These are phyloP conservation scores for Esperia sulphurella DNA, from an alignment of 2,888 invertebrate genomes.

Conservation along the genomic window DNA sequence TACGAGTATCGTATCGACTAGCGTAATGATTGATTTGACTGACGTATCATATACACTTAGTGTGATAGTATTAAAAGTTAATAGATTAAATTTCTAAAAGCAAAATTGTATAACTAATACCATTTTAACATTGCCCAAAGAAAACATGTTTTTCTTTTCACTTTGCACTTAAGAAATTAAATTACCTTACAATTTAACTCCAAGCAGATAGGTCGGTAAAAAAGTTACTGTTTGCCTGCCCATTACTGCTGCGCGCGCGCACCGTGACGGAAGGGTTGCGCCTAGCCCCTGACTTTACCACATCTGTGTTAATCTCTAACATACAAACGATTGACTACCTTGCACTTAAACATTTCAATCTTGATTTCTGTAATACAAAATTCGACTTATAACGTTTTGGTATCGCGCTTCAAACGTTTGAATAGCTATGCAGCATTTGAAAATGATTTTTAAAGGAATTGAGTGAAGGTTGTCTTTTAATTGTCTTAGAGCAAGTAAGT, in stretches of 20 bases:
- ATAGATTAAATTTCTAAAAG: too few species aligned
- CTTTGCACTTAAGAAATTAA: constrained; percentile 19
- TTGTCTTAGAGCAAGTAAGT: constrained; percentile 12
- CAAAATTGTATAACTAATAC: too few species aligned
- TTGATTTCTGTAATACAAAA: not conserved
- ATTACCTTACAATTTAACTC: constrained; percentile 21
- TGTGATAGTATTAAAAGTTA: too few species aligned
- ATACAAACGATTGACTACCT: not conserved
- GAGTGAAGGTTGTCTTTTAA: constrained; percentile 10
- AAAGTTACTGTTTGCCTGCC: constrained; percentile 54
- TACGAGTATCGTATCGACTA: too few species aligned
- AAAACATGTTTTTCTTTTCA: constrained; percentile 26
- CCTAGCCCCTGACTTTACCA: constrained; percentile 36
- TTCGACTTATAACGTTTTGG: constrained; percentile 2
- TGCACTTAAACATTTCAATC: not conserved
- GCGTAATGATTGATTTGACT: too few species aligned
- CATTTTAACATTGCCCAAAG: too few species aligned
- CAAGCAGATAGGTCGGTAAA: constrained; percentile 22
- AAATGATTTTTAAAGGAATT: not conserved
- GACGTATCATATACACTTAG: too few species aligned
- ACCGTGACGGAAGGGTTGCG: constrained; percentile 66
- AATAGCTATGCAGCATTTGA: not conserved
- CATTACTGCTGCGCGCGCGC: constrained; percentile 57
- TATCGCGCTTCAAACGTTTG: not conserved
- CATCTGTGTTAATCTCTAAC: constrained; percentile 17